Evolutionary conservation across 23 tunicate species (phyloP), one percentile per base, ranked within the genome.

Genomic region (Trididemnum clinides): DNA sequence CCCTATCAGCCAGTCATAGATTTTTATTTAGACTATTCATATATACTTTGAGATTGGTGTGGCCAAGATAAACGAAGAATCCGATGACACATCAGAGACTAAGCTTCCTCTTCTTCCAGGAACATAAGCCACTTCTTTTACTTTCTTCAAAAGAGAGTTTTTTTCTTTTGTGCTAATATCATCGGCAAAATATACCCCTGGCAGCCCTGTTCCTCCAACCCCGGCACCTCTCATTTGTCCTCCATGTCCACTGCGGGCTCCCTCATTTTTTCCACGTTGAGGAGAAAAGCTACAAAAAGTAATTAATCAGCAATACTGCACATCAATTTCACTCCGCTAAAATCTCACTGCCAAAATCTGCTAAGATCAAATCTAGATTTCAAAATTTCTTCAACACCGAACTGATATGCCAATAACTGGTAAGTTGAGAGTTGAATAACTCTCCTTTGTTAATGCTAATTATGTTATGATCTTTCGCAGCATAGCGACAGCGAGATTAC

Each of bases 211-310:
- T 1, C 94, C 94, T 6, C 70, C 82, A 39, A 94, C 98, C 0
- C 98, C 98, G 18, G 95, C 79, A 0, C 98, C 98, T 28, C 92
- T 76, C 66, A 94, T 85, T 85, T 94, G 90, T 0, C 98, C 98
- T 0, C 98, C 98, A 89, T 89, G 85, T 1, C 85, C 88, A 10
- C 95, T 85, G 28, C 98, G 90, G 18, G 87, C 37, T 26, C 98
- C 98, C 0, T 88, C 28, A 21, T 66, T 15, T 66, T 73, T 73
- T 20, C 80, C 80, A 19, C 10, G 26, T 19, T 36, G 57, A 12
- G 80, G 80, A 2, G 57, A 18, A 38, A 73, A 73, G 57, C 80
- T 73, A 23, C 18, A 36, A 28, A 30, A 33, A 28, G 6, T 31
- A 33, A 28, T 10, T 5, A 62, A 22, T n/a, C n/a, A n/a, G n/a